phyloP scores from a whole-genome alignment of 2,888 invertebrate genomes.

The Synergus japonicus region DNA sequence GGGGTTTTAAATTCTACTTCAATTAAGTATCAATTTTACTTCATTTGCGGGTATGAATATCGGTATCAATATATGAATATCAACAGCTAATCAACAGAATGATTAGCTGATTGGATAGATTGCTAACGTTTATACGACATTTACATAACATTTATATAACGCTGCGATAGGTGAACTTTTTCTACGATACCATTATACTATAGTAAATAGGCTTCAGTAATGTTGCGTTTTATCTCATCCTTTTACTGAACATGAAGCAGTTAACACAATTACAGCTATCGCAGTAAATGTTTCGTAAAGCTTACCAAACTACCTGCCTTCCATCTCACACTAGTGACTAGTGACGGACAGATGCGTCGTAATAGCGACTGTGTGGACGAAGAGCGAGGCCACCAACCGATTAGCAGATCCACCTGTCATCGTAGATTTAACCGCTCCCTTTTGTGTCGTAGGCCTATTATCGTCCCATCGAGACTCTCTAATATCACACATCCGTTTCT shows the following conservation, averaged over 20 bases:
- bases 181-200: not conserved
- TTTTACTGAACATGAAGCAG: slow-evolving; percentile 75
- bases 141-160: not conserved
- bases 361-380: slow-evolving; percentile 46
- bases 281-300: slow-evolving; percentile 69
- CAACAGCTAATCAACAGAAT: too few species aligned
- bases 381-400: slow-evolving; percentile 65
- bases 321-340: slow-evolving; percentile 44
- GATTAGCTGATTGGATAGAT: too few species aligned
- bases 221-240: slow-evolving; percentile 70
- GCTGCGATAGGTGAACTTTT: not conserved
- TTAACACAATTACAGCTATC: slow-evolving; percentile 74
- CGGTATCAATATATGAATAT: too few species aligned
- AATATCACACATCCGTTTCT: slow-evolving; percentile 69
- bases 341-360: slow-evolving; percentile 44
- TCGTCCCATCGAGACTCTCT: slow-evolving; percentile 69
- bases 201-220: not conserved
- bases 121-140: too few species aligned
- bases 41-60: too few species aligned
- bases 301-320: not conserved
- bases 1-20: not conserved
- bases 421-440: slow-evolving; percentile 72
- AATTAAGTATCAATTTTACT: too few species aligned
- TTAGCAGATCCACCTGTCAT: slow-evolving; percentile 75
- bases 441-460: slow-evolving; percentile 62